Evolutionary conservation across 2,888 invertebrate genomes (phyloP), one percentile per base, ranked within the genome.

Genomic region (Limenitis camilla): DNA sequence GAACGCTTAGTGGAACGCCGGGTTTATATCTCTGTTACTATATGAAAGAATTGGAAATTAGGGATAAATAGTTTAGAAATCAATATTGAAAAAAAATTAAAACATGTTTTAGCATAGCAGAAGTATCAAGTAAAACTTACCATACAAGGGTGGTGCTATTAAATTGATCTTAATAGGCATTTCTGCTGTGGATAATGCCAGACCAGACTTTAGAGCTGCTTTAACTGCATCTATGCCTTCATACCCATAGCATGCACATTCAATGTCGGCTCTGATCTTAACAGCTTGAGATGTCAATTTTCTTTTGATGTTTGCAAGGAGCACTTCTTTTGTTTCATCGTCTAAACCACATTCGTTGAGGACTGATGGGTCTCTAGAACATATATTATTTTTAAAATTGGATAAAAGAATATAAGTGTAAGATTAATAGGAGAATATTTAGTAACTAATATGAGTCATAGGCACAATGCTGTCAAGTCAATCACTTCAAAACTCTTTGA

Each of bases 191-290:
- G 98, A 97, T 48, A 96, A 88, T 38, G 94, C 92, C 35, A 99
- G 91, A 1, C 99, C 99, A 59, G 95, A 91, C 76, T 92, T 94
- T 38, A 99, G 85, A 0, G 99, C 97, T 40, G 93, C 89, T 77
- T 99, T 97, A 0, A 99, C 98, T 4, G 99, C 99, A 85, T 99
- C 99, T 61, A 99, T 98, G 30, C 99, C 99, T 78, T 99, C 99
- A 71, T 99, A 99, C 1, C 96, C 85, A 1, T 85, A 85, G 67
- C 85, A 85, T 0, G 85, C 85, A 35, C 85, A 85, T 53, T 85
- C 85, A 50, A 85, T 85, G 52, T 85, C 85, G 0, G 85, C 85
- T 0, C 85, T 76, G 59, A 85, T 85, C 65, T 85, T 85, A 5
- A 85, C 85, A 0, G 85, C 85, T 64, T 99, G 99, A 5, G 98